A percentile compares a stretch with the other conserved stretches of the same genome.
phyloP scores from a whole-genome alignment of 2,888 invertebrate genomes.

The Magallana nippona region DNA sequence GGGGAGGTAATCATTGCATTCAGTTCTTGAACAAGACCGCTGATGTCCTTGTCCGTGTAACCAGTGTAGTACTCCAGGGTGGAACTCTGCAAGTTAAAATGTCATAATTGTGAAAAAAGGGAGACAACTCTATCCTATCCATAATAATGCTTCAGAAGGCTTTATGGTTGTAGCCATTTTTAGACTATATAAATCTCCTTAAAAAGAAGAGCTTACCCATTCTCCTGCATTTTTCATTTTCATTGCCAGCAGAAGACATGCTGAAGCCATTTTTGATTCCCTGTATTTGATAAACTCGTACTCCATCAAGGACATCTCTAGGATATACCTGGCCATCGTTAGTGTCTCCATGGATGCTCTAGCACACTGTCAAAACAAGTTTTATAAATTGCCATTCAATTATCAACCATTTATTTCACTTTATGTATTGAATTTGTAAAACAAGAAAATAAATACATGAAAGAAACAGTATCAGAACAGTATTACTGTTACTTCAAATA shows the following conservation, averaged over 20 bases:
- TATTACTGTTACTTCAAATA: too few relatives aligned
- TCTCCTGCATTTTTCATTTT: constrained; percentile 87
- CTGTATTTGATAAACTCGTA: constrained; percentile 88
- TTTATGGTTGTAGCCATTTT: too few relatives aligned
- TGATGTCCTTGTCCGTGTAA: constrained; percentile 88
- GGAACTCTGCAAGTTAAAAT: constrained; percentile 68
- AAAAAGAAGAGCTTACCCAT: too few relatives aligned
- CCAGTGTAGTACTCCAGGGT: constrained; percentile 82
- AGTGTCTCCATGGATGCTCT: constrained; percentile 91
- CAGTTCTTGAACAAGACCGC: constrained; percentile 86
- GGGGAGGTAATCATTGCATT: constrained; percentile 89
- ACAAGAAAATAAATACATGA: too few relatives aligned
- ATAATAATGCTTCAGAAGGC: too few relatives aligned
- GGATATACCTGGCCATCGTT: constrained; percentile 95
- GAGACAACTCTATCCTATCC: too few relatives aligned
- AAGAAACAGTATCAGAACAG: too few relatives aligned
- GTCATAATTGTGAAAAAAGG: not conserved
- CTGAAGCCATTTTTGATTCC: constrained; percentile 95
- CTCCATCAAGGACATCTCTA: constrained; percentile 96
- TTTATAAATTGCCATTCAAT: too few relatives aligned
- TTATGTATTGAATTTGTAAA: too few relatives aligned
- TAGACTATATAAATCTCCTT: too few relatives aligned
- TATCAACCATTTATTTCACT: too few relatives aligned
- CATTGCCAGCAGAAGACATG: constrained; percentile 91
- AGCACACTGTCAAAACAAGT: constrained; percentile 72